These are phyloP conservation scores for Polypterus senegalus DNA, from an alignment of 2,113 vertebrate species.

Conservation along the genomic window DNA sequence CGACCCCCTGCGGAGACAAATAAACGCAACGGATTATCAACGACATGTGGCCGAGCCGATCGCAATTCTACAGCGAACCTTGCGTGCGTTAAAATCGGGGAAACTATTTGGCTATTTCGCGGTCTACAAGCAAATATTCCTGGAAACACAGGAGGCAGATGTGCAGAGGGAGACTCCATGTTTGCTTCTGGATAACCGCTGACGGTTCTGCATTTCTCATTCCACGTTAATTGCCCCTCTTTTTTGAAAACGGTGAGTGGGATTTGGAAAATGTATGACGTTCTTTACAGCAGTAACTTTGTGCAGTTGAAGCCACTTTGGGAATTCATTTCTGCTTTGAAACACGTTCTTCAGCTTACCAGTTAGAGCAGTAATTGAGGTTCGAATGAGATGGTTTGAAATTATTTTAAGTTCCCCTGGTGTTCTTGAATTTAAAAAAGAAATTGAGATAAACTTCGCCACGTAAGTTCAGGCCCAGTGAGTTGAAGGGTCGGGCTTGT, in stretches of 20 bases:
- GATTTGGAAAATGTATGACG: no score
- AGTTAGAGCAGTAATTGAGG: no score
- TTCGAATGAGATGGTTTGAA: no score
- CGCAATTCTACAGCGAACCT: constrained; percentile 15
- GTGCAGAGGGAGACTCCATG: constrained; percentile 11
- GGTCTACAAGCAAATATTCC: constrained; percentile 8
- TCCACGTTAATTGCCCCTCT: neutral
- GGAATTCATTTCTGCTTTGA: no score
- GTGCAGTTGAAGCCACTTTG: no score
- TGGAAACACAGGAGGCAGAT: constrained; percentile 9
- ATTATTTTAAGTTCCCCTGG: no score
- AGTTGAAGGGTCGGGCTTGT: constrained; percentile 25
- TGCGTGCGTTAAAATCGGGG: constrained; percentile 3
- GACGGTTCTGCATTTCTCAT: neutral
- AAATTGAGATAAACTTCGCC: no score
- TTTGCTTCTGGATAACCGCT: constrained; percentile 4
- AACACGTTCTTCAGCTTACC: no score
- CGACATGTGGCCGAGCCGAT: constrained; percentile 23
- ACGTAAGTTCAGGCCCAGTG: constrained; percentile 13
- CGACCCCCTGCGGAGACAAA: constrained; percentile 15
- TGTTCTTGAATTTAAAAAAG: no score
- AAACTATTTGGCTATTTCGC: constrained; percentile 1
- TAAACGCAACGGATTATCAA: constrained; percentile 10
- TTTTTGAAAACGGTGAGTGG: constrained; percentile 9
- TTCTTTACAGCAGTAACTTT: neutral